Base-by-base conservation (phyloP, 2,113 vertebrate species). In the Hoplias malabaricus region DNA sequence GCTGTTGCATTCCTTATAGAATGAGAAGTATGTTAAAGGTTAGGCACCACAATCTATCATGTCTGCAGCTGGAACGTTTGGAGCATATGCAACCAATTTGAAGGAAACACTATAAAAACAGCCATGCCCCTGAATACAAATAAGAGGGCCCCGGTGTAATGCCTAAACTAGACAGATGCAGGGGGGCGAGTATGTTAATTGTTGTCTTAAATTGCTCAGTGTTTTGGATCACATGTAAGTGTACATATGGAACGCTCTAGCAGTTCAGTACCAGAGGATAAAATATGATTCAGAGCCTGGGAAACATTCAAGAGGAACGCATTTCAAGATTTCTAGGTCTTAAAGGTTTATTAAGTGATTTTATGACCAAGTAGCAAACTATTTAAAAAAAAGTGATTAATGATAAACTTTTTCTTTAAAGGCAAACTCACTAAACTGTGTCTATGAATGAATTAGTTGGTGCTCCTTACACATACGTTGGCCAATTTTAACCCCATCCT, bases 21-120 rank as follows among this genome's bases (percentile, higher is more conserved):
- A 82, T 69, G 68, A 5, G 19, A 75, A 73, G 40, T 85, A 85
- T 81, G 42, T 61, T 68, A 82, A 84, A 68, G 33, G 13, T 54
- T 50, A 63, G 77, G 65, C 46, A 63, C 23, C 19, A 54, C 59
- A 68, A 78, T 88, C 82, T 84, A 85, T 87, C 80, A 80, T 46
- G 75, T 74, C 82, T 83, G 73, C 53, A 79, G 78, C 83, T 79
- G 27, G 79, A 80, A 62, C 83, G 80, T 82, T 90, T 61, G 29
- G 77, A 80, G 23, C 83, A 84, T 70, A 71, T 84, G 83, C 31
- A 77, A 82, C 73, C 76, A 82, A 83, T 89, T 83, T 78, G 80
- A 56, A 56, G 76, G 29, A 40, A 79, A 70, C 57, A 76, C 50
- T 76, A n/a, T 27, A 81, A 71, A 80, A 73, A 82, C 70, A 67